Percentiles rank a stretch among this genome's conserved stretches.
These are phyloP conservation scores for Monochamus saltuarius DNA, from an alignment of 1,140 invertebrate genomes.

Conservation along the genomic window DNA sequence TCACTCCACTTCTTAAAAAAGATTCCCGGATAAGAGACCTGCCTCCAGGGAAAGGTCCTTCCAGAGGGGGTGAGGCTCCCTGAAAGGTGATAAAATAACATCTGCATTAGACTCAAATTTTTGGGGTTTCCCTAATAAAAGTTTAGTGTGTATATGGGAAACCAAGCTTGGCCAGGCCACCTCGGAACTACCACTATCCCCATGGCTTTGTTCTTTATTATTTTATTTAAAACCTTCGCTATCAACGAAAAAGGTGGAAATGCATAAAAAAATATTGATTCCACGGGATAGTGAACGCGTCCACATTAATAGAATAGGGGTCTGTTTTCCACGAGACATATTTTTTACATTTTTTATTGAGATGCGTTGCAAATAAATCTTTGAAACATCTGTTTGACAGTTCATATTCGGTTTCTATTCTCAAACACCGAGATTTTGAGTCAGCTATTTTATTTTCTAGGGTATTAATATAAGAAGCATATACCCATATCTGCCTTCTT, in stretches of 20 bases:
- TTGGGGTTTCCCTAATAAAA: neutral
- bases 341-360: slow-evolving; percentile 19
- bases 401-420: slow-evolving; percentile 11
- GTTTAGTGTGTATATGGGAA: neutral
- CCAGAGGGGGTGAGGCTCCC: neutral
- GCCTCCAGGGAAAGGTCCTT: no score
- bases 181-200: slow-evolving; percentile 18
- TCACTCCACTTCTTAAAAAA: no score
- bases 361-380: slow-evolving; percentile 18
- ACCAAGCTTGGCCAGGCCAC: slow-evolving; percentile 16
- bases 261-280: slow-evolving; percentile 7
- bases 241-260: slow-evolving; percentile 20
- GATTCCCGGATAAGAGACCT: no score
- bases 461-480: slow-evolving; percentile 48
- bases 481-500: slow-evolving; percentile 40
- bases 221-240: slow-evolving; percentile 3
- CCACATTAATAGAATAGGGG: no score
- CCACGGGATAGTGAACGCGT: slow-evolving; percentile 5
- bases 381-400: slow-evolving; percentile 4
- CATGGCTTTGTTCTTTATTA: slow-evolving; percentile 22
- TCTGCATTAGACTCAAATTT: neutral
- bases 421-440: slow-evolving; percentile 24
- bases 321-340: slow-evolving; percentile 16
- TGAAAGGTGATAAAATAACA: neutral
- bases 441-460: slow-evolving; percentile 41